phyloP scores from a whole-genome alignment of 2,797 vertebrate species.

The Phoeniculus purpureus region DNA sequence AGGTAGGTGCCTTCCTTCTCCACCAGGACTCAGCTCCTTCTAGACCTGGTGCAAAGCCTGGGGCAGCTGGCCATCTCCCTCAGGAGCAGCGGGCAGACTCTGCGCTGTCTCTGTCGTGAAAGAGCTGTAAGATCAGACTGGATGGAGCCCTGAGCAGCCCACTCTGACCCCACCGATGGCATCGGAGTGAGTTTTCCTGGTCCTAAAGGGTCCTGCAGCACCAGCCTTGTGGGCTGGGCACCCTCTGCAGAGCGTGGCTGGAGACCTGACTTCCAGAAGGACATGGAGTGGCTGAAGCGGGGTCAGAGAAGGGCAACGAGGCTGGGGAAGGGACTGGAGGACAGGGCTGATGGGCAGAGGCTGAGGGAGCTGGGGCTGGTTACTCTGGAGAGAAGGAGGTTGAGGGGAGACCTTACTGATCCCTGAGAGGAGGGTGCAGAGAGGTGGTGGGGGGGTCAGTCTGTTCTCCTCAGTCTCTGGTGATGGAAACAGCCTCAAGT shows the following conservation, averaged over 20 bases:
- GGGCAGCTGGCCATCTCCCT: neutral
- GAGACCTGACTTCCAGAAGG: too few relatives aligned
- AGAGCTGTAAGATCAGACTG: neutral
- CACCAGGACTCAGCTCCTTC: rapidly evolving
- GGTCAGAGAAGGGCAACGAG: too few relatives aligned
- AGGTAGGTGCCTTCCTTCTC: conserved; percentile 8
- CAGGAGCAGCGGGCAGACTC: rapidly evolving
- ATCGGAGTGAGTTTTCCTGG: neutral
- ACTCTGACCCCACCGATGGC: neutral
- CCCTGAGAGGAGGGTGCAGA: too few relatives aligned
- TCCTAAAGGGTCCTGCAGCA: neutral
- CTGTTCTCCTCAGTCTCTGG: too few relatives aligned
- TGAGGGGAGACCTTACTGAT: too few relatives aligned
- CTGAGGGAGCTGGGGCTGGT: neutral
- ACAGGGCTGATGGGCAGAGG: too few relatives aligned
- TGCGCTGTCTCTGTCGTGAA: neutral
- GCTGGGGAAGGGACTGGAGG: too few relatives aligned
- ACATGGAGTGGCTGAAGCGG: too few relatives aligned
- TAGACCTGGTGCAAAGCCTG: neutral
- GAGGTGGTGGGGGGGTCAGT: too few relatives aligned
- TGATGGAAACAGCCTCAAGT: too few relatives aligned
- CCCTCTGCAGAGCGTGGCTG: neutral
- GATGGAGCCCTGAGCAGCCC: neutral
- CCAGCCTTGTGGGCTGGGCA: rapidly evolving
- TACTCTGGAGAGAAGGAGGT: too few relatives aligned